A percentile compares a stretch with the other conserved stretches of the same genome.
Evolutionary conservation across 2,113 vertebrate genomes (phyloP).

Genomic region (Muntiacus muntjak): DNA sequence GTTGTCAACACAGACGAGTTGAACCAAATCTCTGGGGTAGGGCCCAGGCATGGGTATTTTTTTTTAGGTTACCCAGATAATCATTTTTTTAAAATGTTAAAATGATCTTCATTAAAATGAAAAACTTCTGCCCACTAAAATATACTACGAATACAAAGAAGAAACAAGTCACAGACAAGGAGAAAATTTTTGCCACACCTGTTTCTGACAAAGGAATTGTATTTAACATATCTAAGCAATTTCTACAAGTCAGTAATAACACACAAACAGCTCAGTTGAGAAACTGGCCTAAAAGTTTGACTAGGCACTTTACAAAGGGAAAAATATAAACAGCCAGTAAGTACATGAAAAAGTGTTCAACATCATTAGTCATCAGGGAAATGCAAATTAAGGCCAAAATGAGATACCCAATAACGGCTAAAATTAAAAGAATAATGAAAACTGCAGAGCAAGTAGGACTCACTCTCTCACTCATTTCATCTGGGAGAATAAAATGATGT

Average conservation of each 20-base stretch:
- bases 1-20: background rate
- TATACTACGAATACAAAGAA: background rate
- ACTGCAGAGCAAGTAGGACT: background rate
- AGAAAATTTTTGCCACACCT: background rate
- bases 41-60: background rate
- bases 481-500: background rate
- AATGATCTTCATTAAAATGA: background rate
- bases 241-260: background rate
- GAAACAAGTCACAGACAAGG: background rate
- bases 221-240: background rate
- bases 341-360: background rate
- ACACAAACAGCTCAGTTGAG: background rate
- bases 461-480: background rate
- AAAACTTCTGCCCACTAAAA: constrained; percentile 6
- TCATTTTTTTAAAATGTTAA: background rate
- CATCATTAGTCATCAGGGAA: background rate
- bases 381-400: background rate
- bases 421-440: background rate
- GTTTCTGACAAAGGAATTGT: background rate
- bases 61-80: background rate
- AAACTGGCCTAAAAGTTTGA: background rate
- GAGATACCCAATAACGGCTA: background rate
- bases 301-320: background rate
- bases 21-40: background rate
- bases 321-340: background rate